A percentile compares a stretch with the other conserved stretches of the same genome.
Conservation (phyloP, 2,113 vertebrate species). For the Plestiodon gilberti region DNA sequence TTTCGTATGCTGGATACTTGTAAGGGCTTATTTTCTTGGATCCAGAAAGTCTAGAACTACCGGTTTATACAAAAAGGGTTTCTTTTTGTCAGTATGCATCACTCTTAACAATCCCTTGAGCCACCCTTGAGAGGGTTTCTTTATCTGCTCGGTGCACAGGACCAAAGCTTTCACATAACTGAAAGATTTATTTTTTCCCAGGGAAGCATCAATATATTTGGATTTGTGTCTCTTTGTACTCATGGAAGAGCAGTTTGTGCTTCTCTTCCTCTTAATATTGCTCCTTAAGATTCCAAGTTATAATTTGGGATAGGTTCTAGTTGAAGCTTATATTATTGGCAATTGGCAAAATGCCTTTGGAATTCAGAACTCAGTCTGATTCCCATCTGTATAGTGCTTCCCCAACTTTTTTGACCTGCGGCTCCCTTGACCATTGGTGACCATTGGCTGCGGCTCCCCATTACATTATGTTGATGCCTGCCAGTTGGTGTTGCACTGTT, state of each 20-base stretch:
- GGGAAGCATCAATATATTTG: not conserved
- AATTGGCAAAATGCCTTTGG: not conserved
- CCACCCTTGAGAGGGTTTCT: not conserved
- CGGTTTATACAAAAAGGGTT: not conserved
- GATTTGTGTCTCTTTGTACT: not conserved
- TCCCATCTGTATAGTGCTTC: not conserved
- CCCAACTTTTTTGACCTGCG: too few species aligned
- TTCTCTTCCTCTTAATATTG: not conserved
- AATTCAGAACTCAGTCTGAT: not conserved
- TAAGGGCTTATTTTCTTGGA: not conserved
- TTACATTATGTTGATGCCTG: too few species aligned
- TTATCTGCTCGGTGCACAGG: not conserved
- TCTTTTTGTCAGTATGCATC: not conserved
- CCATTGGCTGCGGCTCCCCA: too few species aligned
- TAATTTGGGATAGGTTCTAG: not conserved
- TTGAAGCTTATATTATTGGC: not conserved
- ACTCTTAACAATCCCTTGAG: not conserved
- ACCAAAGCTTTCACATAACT: not conserved
- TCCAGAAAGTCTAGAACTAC: not conserved
- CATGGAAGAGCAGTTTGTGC: not conserved
- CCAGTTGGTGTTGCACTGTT: too few species aligned
- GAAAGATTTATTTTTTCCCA: not conserved
- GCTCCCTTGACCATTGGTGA: too few species aligned
- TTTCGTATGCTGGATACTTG: not conserved
- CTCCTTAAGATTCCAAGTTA: not conserved